Conservation (phyloP, 2,113 vertebrate species). For the Osmerus mordax region DNA sequence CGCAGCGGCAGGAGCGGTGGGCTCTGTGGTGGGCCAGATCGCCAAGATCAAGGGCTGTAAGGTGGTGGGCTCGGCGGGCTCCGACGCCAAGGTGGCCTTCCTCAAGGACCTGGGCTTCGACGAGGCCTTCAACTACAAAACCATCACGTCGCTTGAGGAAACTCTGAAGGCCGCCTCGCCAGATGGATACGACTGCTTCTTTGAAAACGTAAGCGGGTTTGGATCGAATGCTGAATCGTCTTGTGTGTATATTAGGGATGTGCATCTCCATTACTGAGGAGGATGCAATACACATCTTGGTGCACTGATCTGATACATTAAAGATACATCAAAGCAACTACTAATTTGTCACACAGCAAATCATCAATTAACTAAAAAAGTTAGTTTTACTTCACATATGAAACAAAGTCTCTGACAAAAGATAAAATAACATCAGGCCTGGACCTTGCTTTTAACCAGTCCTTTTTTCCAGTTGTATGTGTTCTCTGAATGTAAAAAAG, state of each 20-base stretch:
- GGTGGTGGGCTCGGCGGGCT: constrained; percentile 82
- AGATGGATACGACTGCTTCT: constrained; percentile 84
- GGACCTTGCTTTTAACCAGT: too few species aligned
- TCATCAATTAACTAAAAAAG: too few species aligned
- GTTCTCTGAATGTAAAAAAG: too few species aligned
- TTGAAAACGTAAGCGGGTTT: constrained; percentile 80
- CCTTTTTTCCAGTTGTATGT: too few species aligned
- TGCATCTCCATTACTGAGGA: too few species aligned
- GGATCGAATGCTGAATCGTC: not conserved
- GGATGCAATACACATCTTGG: too few species aligned
- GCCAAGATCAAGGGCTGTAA: constrained; percentile 85
- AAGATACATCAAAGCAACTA: too few species aligned
- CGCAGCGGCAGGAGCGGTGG: constrained; percentile 85
- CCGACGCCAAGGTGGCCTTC: constrained; percentile 79
- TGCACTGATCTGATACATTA: too few species aligned
- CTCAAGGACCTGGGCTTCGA: constrained; percentile 85
- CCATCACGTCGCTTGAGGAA: constrained; percentile 76
- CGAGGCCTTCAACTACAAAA: constrained; percentile 87
- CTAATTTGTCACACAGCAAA: too few species aligned
- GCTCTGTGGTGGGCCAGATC: constrained; percentile 81
- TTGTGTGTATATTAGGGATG: not conserved
- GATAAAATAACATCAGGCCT: too few species aligned
- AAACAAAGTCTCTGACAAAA: too few species aligned
- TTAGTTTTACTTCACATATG: too few species aligned
- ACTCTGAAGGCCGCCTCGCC: constrained; percentile 77